phyloP scores from a whole-genome alignment of 2,797 vertebrate genomes.

The Hozukius guyotensis region DNA sequence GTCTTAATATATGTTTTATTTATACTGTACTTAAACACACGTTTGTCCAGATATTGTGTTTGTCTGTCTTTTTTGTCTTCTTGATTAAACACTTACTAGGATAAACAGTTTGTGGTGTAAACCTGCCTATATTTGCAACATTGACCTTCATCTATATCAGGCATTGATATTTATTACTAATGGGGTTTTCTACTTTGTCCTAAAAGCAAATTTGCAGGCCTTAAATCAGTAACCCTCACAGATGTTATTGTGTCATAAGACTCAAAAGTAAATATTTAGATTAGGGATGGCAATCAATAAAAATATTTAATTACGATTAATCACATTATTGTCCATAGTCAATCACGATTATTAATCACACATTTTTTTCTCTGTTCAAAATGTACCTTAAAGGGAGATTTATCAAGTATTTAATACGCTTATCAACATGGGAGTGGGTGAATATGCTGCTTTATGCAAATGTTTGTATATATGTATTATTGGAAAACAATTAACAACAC shows the following conservation, averaged over 20 bases:
- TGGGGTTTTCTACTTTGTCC: background rate
- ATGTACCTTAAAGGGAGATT: too few relatives aligned
- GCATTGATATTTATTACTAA: background rate
- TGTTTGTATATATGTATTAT: rapidly evolving
- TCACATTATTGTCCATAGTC: too few relatives aligned
- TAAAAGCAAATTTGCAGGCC: background rate
- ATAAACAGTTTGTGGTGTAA: slow-evolving; percentile 1
- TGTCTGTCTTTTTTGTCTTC: slow-evolving; percentile 58
- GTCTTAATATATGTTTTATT: slow-evolving; percentile 75
- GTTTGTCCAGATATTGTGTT: slow-evolving; percentile 54
- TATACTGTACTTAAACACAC: slow-evolving; percentile 60
- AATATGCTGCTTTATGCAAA: too few relatives aligned
- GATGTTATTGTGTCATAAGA: background rate
- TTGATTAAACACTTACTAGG: slow-evolving; percentile 74
- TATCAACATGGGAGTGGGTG: too few relatives aligned
- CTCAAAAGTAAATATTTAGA: background rate
- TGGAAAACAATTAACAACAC: rapidly evolving
- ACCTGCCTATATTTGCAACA: background rate
- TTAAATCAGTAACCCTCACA: background rate
- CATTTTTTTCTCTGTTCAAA: too few relatives aligned
- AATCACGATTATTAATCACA: rapidly evolving
- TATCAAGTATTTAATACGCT: rapidly evolving
- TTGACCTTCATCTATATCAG: background rate
- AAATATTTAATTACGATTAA: too few relatives aligned
- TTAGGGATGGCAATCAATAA: too few relatives aligned